phyloP scores from a whole-genome alignment of 2,888 invertebrate species.

The Pasiphila rectangulata region DNA sequence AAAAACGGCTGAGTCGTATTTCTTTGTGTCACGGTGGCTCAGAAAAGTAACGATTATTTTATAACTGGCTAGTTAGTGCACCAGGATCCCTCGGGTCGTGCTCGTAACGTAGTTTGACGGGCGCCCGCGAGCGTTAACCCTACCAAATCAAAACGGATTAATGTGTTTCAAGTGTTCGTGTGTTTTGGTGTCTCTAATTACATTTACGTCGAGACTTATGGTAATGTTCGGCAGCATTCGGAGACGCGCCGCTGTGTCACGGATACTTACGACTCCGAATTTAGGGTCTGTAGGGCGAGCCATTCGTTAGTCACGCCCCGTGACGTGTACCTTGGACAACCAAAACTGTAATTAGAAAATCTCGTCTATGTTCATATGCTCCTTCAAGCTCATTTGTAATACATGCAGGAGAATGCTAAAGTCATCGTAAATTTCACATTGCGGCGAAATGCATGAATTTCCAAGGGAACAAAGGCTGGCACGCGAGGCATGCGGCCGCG shows the following conservation, averaged over 20 bases:
- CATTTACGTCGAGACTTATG: conserved; percentile 74
- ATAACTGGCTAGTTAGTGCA: conserved; percentile 50
- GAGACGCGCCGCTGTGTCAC: conserved; percentile 59
- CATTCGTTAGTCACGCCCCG: conserved; percentile 80
- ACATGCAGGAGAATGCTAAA: conserved; percentile 29
- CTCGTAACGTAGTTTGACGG: conserved; percentile 50
- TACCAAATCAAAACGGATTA: conserved; percentile 69
- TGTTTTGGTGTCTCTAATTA: conserved; percentile 76
- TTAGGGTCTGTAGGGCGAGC: conserved; percentile 81
- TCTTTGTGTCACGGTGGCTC: conserved; percentile 47
- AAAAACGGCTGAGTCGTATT: conserved; percentile 40
- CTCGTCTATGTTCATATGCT: conserved; percentile 58
- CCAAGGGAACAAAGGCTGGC: conserved; percentile 70
- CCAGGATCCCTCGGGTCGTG: conserved; percentile 52
- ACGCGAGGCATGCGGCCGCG: conserved; percentile 66
- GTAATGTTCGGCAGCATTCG: conserved; percentile 71
- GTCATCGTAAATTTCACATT: conserved; percentile 56
- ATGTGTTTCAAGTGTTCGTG: conserved; percentile 71
- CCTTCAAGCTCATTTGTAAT: conserved; percentile 35
- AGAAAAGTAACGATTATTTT: conserved; percentile 53
- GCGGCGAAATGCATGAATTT: conserved; percentile 71
- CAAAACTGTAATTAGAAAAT: conserved; percentile 79
- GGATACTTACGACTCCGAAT: conserved; percentile 81
- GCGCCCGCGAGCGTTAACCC: conserved; percentile 61
- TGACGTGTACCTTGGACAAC: conserved; percentile 82